These are phyloP conservation scores for Smittia sp. DNA, from an alignment of 2,888 invertebrate species.

Conservation along the genomic window DNA sequence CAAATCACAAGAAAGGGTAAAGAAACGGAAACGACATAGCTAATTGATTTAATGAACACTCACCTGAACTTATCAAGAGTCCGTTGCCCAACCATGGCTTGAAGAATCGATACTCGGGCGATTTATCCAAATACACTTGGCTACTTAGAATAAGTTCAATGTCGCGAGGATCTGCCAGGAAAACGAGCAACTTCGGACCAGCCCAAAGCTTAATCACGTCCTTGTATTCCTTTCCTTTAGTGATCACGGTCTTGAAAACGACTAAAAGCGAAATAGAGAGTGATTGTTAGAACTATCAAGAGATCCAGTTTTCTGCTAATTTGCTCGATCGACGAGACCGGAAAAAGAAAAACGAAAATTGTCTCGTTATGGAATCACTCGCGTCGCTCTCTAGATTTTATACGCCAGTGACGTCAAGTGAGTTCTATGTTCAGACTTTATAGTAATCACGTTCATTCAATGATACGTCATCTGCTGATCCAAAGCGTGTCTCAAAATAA, in stretches of 20 bases:
- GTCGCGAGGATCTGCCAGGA: slow-evolving; percentile 73
- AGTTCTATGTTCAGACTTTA: background rate
- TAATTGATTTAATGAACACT: slow-evolving; percentile 44
- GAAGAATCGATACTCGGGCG: slow-evolving; percentile 74
- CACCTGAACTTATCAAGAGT: slow-evolving; percentile 75
- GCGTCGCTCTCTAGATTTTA: background rate
- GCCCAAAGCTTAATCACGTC: slow-evolving; percentile 69
- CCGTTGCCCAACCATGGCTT: slow-evolving; percentile 82
- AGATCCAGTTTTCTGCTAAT: background rate
- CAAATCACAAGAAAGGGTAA: no score
- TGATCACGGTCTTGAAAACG: slow-evolving; percentile 63
- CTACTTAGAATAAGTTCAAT: slow-evolving; percentile 76
- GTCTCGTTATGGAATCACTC: background rate
- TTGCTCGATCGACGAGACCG: background rate
- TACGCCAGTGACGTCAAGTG: background rate
- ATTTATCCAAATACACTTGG: slow-evolving; percentile 77
- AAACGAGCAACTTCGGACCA: slow-evolving; percentile 71
- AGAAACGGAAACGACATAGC: background rate
- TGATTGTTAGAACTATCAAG: slow-evolving; percentile 1
- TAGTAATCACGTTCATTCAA: background rate
- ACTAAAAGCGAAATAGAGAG: slow-evolving; percentile 54
- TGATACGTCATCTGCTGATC: background rate
- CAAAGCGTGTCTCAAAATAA: slow-evolving; percentile 20
- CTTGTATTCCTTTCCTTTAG: slow-evolving; percentile 55
- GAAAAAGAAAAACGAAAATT: slow-evolving; percentile 17